Evolutionary conservation across 2,888 invertebrate species (phyloP).

Genomic region (Tethea ocularis): DNA sequence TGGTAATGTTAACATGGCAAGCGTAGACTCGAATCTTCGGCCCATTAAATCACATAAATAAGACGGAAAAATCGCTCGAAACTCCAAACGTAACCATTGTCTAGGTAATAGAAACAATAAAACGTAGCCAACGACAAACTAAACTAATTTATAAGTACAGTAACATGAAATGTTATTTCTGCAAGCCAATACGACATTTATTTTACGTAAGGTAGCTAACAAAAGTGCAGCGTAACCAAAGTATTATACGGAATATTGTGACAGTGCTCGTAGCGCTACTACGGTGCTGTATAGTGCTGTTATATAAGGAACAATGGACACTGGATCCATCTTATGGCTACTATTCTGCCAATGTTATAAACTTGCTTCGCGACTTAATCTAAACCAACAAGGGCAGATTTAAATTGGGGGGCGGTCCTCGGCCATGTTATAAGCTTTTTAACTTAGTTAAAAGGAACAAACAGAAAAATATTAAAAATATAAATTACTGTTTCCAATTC

Average conservation of each 20-base stretch:
- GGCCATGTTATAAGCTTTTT: too few species aligned
- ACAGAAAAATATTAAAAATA: too few species aligned
- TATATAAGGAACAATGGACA: neutral
- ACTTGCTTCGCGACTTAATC: too few species aligned
- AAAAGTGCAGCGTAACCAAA: neutral
- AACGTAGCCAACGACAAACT: neutral
- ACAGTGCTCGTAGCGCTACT: neutral
- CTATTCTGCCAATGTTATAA: too few species aligned
- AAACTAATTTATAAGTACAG: neutral
- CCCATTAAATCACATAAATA: too few species aligned
- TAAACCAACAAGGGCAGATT: too few species aligned
- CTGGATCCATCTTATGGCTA: neutral
- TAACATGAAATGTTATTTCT: neutral
- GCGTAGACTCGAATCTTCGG: too few species aligned
- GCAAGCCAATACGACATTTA: neutral
- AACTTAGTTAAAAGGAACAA: too few species aligned
- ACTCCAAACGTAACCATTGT: neutral
- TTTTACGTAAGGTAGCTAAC: neutral
- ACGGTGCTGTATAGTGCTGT: neutral
- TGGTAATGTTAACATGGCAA: too few species aligned
- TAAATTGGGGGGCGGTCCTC: too few species aligned
- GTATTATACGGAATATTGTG: neutral
- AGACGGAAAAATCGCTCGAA: too few species aligned
- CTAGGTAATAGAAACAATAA: neutral
- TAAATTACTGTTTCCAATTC: too few species aligned